A percentile compares a stretch with the other conserved stretches of the same genome.
These are phyloP conservation scores for Siniperca scherzeri DNA, from an alignment of 2,797 vertebrate species.

Conservation along the genomic window DNA sequence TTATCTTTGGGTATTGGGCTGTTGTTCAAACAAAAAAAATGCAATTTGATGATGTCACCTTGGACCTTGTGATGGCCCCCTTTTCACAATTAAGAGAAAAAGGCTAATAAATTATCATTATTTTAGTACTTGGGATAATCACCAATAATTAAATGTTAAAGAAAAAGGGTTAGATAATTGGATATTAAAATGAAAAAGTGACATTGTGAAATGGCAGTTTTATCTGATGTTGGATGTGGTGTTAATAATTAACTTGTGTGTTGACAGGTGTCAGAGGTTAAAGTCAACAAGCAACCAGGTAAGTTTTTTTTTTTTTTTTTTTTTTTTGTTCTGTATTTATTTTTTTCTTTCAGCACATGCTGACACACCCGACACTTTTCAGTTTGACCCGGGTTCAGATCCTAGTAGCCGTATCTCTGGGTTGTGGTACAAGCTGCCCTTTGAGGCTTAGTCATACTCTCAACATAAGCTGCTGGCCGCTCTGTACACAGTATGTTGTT, in stretches of 20 bases:
- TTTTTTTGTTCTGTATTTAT: no score
- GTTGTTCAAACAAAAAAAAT: no score
- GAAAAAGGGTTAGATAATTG: background rate
- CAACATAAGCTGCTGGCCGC: no score
- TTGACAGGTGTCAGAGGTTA: conserved; percentile 44
- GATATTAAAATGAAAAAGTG: no score
- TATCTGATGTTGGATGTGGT: no score
- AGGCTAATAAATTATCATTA: no score
- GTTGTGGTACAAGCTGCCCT: background rate
- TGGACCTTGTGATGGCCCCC: no score
- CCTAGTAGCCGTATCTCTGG: background rate
- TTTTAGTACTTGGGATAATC: background rate
- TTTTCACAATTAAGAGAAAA: no score
- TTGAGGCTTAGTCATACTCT: no score
- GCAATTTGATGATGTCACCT: no score
- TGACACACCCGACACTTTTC: background rate
- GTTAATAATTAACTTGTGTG: conserved; percentile 32
- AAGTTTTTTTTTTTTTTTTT: conserved; percentile 4
- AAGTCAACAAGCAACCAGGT: conserved; percentile 62
- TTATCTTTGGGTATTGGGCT: background rate
- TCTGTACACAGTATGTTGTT: background rate
- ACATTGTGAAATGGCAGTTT: no score
- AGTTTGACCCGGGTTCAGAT: background rate
- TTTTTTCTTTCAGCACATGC: no score
- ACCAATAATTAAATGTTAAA: background rate